Evolutionary conservation across 2,113 vertebrate genomes (phyloP), one percentile per base, ranked within the genome.

Genomic region (Larimichthys crocea): DNA sequence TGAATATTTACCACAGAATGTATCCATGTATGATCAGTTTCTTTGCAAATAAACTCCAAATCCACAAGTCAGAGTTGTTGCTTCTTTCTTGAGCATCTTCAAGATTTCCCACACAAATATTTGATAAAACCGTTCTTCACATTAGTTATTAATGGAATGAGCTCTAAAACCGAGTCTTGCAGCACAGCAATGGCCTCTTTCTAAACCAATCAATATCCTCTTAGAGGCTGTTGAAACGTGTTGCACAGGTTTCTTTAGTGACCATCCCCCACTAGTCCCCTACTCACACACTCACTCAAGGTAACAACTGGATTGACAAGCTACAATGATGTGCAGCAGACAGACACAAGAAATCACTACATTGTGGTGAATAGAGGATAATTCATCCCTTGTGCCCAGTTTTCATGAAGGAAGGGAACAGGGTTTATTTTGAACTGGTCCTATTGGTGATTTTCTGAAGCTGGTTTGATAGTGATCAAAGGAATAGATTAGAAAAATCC

Each of bases 161-260:
- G 69, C 49, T 66, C 68, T 71, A 55, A 74, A 76, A 74, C 0
- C 15, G 55, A 83, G 72, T 61, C 75, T 59, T 61, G 71, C 60
- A 79, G 65, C 78, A 70, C 46, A 77, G 79, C 52, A 86, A 85
- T 61, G 75, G 71, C 76, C 79, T 76, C 67, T 35, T 76, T 87
- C 83, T 57, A 20, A 87, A 73, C 29, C 70, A 81, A 92, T 92
- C 90, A 84, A 89, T 92, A 88, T 24, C 53, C 82, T 90, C 73
- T 89, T 80, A 87, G 86, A 24, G 1, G 59, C 82, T 78, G 77
- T 72, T 79, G 72, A 79, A 84, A 88, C 44, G 46, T 71, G 82
- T 77, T 87, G 61, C 80, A 76, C 71, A 82, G 69, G 60, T 83
- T 77, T 78, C 67, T 44, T 59, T 80, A 60, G 42, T 59, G 76